Percentiles rank a stretch among this genome's conserved stretches.
Evolutionary conservation across 2,888 invertebrate species (phyloP).

Genomic region (Tipula unca): DNA sequence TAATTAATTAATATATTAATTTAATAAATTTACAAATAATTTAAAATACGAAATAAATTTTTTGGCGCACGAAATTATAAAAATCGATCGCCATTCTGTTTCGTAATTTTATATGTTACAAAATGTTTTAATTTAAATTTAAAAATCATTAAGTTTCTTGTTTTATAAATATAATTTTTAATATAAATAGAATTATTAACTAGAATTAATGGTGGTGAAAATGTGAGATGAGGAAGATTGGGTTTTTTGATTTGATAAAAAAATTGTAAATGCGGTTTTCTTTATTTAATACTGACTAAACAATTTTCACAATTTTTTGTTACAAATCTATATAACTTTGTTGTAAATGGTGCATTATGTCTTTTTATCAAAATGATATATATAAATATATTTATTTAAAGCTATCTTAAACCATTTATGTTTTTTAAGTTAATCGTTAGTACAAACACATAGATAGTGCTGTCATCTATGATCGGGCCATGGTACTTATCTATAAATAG

Average conservation of each 20-base stretch:
- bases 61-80: background rate
- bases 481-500: background rate
- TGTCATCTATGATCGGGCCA: background rate
- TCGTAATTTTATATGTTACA: background rate
- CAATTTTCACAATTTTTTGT: background rate
- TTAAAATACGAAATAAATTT: background rate
- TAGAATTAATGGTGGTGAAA: background rate
- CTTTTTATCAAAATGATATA: background rate
- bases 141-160: background rate
- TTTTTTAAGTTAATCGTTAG: background rate
- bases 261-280: background rate
- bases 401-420: background rate
- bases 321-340: background rate
- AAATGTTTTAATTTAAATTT: background rate
- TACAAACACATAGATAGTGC: background rate
- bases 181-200: background rate
- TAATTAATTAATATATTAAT: slow-evolving; percentile 8
- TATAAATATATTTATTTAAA: background rate
- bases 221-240: background rate
- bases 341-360: background rate
- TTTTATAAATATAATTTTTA: background rate
- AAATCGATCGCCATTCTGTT: background rate
- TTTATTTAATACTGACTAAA: background rate
- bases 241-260: background rate
- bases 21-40: background rate